Evolutionary conservation across 2,797 vertebrate species (phyloP).

Genomic region (Melanotaenia boesemani): DNA sequence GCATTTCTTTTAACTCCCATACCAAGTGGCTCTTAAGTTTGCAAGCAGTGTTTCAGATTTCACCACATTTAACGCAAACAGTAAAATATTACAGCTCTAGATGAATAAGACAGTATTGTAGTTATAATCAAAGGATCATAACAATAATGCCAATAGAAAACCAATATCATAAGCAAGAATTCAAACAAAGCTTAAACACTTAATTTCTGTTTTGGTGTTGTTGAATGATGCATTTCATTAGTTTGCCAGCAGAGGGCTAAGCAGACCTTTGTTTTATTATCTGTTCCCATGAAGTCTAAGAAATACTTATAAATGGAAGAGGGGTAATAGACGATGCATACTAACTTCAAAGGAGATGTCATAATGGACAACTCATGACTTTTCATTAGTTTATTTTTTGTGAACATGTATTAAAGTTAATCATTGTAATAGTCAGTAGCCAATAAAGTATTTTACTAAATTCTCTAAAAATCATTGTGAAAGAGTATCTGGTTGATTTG

Average conservation of each 20-base stretch:
- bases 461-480: background rate
- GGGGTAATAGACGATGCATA: background rate
- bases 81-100: background rate
- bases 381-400: background rate
- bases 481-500: background rate
- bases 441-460: background rate
- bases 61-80: background rate
- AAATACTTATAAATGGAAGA: conserved; percentile 19
- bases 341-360: background rate
- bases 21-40: background rate
- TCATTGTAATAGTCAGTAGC: background rate
- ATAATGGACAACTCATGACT: background rate
- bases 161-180: background rate
- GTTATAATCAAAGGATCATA: background rate
- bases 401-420: background rate
- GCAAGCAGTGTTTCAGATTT: background rate
- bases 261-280: conserved; percentile 43
- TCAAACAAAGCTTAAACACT: background rate
- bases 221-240: conserved; percentile 30
- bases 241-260: conserved; percentile 81
- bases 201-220: too few relatives aligned
- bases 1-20: background rate
- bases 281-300: background rate
- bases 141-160: background rate
- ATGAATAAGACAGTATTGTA: background rate